These are phyloP conservation scores for Artibeus lituratus DNA, from an alignment of 2,797 vertebrate species.

Conservation along the genomic window DNA sequence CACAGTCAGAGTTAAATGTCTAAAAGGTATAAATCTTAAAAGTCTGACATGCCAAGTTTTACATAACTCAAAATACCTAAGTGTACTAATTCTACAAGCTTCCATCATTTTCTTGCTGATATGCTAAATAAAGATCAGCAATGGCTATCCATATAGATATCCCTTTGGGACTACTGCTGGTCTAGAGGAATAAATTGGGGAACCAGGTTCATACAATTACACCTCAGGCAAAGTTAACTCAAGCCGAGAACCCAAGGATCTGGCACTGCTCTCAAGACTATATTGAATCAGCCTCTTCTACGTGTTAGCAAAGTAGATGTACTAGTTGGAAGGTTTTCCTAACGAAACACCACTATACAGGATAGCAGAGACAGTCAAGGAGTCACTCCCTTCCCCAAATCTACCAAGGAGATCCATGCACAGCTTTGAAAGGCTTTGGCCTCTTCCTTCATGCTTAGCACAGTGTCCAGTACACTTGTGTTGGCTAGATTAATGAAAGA, in stretches of 20 bases:
- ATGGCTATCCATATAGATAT: not conserved
- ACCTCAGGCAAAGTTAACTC: not conserved
- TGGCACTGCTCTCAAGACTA: not conserved
- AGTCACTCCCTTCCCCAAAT: not conserved
- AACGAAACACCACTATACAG: not conserved
- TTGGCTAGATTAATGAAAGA: not conserved
- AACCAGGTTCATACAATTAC: not conserved
- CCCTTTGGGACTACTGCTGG: not conserved
- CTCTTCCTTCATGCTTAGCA: not conserved
- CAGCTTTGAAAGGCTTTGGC: not conserved
- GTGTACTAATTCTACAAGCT: not conserved
- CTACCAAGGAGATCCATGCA: not conserved
- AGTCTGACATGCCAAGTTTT: not conserved
- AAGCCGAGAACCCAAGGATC: not conserved
- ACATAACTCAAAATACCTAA: not conserved
- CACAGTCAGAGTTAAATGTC: not conserved
- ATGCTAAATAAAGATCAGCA: not conserved
- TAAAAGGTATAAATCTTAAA: conserved; percentile 4
- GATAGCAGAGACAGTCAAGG: not conserved
- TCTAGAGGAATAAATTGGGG: not conserved
- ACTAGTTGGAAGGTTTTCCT: not conserved
- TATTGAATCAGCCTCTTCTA: not conserved
- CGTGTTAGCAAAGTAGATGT: not conserved
- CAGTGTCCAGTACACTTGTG: not conserved
- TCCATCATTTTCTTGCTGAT: not conserved